A percentile compares a stretch with the other conserved stretches of the same genome.
Conservation (phyloP, 1,140 invertebrate genomes). For the Araneus ventricosus region DNA sequence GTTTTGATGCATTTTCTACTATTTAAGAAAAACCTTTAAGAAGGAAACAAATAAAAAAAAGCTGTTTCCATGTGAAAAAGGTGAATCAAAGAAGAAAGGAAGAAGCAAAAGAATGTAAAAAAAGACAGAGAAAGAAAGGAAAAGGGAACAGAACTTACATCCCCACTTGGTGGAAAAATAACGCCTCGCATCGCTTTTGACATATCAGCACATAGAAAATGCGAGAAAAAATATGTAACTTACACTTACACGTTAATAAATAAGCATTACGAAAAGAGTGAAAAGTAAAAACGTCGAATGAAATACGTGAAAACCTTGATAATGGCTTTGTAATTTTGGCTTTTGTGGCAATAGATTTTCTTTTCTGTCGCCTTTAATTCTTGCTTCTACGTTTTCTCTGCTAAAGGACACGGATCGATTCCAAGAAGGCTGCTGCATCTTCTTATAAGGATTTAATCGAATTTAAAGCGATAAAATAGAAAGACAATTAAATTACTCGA, state of each 20-base stretch:
- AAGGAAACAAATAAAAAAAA: not conserved
- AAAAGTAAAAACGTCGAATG: not conserved
- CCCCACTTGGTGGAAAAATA: slow-evolving; percentile 40
- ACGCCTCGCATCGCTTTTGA: slow-evolving; percentile 11
- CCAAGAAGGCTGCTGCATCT: not conserved
- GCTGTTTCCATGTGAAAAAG: not conserved
- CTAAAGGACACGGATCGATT: not conserved
- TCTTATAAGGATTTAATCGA: not conserved
- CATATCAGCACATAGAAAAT: slow-evolving; percentile 21
- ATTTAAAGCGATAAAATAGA: not conserved
- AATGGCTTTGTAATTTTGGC: slow-evolving; percentile 22
- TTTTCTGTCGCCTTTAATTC: slow-evolving; percentile 18
- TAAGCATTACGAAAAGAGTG: slow-evolving; percentile 28
- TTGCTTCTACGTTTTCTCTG: not conserved
- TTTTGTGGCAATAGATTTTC: slow-evolving; percentile 37
- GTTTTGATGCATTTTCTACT: slow-evolving; percentile 17
- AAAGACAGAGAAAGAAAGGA: not conserved
- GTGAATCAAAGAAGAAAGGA: not conserved
- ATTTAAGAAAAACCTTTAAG: slow-evolving; percentile 23
- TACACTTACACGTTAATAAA: slow-evolving; percentile 53
- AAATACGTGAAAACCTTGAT: slow-evolving; percentile 31
- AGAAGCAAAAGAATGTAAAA: not conserved
- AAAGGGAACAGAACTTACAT: not conserved
- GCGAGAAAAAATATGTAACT: slow-evolving; percentile 53
- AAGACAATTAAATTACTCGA: not conserved